Conservation (phyloP, 2,888 invertebrate species). For the Drosophila leonis region DNA sequence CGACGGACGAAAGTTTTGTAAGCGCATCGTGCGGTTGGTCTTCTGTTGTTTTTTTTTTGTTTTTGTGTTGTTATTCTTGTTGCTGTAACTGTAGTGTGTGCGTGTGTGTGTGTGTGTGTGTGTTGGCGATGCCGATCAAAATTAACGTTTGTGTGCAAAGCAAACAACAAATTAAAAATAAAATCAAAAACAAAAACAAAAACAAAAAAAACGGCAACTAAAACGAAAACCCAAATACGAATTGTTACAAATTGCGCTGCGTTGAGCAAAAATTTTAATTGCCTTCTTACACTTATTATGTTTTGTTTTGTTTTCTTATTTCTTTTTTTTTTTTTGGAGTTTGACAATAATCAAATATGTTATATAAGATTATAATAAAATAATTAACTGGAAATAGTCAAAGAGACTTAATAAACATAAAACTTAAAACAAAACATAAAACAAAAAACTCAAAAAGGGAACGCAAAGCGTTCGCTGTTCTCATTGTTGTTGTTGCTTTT, state of each 20-base stretch:
- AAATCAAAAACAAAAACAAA: conserved; percentile 16
- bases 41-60: conserved; percentile 40
- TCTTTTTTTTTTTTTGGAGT: conserved; percentile 17
- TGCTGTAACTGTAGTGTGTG: conserved; percentile 42
- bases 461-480: conserved; percentile 7
- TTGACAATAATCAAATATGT: conserved; percentile 38
- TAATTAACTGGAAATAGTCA: conserved; percentile 43
- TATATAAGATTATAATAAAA: conserved; percentile 43
- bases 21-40: conserved; percentile 56
- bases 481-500: conserved; percentile 35
- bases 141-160: conserved; percentile 66
- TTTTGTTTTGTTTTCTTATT: conserved; percentile 1
- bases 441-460: conserved; percentile 26
- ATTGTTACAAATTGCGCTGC: conserved; percentile 41
- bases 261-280: conserved; percentile 28
- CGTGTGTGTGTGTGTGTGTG: conserved; percentile 48
- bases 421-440: conserved; percentile 1
- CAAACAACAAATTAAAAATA: conserved; percentile 46
- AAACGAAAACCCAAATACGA: conserved; percentile 41
- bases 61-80: conserved; percentile 46
- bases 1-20: conserved; percentile 65
- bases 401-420: conserved; percentile 24
- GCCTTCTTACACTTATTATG: conserved; percentile 21
- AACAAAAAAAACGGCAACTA: conserved; percentile 20
- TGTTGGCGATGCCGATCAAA: conserved; percentile 53